phyloP scores from a whole-genome alignment of 2,113 vertebrate genomes.

The Serinus canaria region DNA sequence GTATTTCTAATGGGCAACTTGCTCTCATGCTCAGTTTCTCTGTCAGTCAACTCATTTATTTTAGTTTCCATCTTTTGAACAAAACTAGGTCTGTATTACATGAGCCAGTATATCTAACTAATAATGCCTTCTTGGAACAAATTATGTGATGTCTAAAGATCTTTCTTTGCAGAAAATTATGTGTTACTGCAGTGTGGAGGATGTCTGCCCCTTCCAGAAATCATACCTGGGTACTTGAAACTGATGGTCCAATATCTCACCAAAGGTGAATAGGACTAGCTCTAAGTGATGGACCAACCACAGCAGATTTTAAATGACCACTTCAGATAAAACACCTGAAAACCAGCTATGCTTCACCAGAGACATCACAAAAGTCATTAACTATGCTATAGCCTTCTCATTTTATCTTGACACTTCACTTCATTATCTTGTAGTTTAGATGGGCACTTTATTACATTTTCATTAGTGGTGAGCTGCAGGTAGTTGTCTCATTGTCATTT shows the following conservation, averaged over 20 bases:
- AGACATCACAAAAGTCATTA: background rate
- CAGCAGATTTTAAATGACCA: background rate
- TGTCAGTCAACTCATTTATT: conserved; percentile 39
- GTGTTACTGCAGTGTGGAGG: background rate
- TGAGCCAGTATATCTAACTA: background rate
- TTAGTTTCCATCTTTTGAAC: conserved; percentile 14
- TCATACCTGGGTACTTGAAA: background rate
- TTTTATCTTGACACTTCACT: background rate
- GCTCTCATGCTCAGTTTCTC: background rate
- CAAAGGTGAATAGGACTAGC: background rate
- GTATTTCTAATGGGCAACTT: background rate
- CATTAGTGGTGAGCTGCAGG: background rate
- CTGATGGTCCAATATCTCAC: background rate
- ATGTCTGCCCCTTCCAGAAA: background rate
- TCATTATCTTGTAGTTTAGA: background rate
- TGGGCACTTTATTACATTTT: background rate
- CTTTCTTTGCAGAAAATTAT: background rate
- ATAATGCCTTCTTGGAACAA: background rate
- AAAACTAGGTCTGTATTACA: conserved; percentile 7
- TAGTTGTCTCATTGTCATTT: background rate
- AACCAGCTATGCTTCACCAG: background rate
- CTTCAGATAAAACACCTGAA: background rate
- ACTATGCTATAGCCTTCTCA: background rate
- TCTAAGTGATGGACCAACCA: too few species aligned
- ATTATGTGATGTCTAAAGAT: background rate